Evolutionary conservation across 30 jellyfish, hydroid and myxozoan genomes (phyloP).

Genomic region (Chironex yamaguchii): DNA sequence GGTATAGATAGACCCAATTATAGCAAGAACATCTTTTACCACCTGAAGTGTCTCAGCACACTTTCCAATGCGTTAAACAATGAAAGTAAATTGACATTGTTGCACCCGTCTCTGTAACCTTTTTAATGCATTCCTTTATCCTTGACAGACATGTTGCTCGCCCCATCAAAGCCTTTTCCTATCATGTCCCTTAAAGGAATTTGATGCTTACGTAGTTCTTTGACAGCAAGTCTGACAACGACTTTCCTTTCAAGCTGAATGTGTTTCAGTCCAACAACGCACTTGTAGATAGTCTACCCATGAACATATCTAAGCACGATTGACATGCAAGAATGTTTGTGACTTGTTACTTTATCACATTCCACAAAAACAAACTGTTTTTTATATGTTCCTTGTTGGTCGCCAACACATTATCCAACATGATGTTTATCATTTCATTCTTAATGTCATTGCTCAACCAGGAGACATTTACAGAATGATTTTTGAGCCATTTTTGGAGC

Average conservation of each 20-base stretch:
- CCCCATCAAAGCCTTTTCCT: constrained; percentile 19
- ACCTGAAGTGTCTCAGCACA: constrained; percentile 2
- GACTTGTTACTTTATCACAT: constrained; percentile 60
- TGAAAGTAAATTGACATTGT: constrained; percentile 22
- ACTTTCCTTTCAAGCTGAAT: constrained; percentile 34
- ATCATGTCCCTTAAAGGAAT: constrained; percentile 44
- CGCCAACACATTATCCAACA: neutral
- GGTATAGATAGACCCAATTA: constrained; percentile 22
- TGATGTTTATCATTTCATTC: constrained; percentile 37
- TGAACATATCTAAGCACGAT: constrained; percentile 19
- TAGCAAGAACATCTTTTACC: constrained; percentile 37
- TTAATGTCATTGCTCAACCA: constrained; percentile 16
- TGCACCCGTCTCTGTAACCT: constrained; percentile 37
- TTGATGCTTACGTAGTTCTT: constrained; percentile 10
- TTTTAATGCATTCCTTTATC: constrained; percentile 40
- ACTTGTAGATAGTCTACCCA: constrained; percentile 9
- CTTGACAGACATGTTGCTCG: constrained; percentile 35
- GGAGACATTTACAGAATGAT: constrained; percentile 40
- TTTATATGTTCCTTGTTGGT: constrained; percentile 22
- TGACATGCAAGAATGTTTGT: constrained; percentile 33
- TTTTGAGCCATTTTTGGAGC: constrained; percentile 22
- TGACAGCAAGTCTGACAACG: constrained; percentile 38
- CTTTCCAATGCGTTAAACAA: constrained; percentile 40
- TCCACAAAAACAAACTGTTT: constrained; percentile 4
- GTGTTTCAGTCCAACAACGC: constrained; percentile 27